phyloP scores from a whole-genome alignment of 64 coral and sea anemone genomes.

The Cladopsammia gracilis region DNA sequence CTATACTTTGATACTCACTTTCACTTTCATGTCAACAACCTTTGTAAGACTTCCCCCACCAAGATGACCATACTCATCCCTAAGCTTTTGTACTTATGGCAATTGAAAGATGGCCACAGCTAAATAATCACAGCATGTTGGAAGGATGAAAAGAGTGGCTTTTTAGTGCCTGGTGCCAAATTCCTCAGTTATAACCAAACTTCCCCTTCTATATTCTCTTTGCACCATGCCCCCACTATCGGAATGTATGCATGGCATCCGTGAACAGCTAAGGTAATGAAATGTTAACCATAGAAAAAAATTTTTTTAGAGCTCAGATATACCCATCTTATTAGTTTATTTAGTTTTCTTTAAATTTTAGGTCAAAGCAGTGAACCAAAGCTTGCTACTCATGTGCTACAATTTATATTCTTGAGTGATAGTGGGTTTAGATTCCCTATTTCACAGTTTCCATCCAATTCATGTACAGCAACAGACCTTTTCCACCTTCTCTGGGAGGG shows the following conservation, averaged over 20 bases:
- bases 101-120: too few relatives aligned
- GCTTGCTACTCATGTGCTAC: conserved; percentile 66
- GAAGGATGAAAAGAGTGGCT: not conserved
- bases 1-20: too few relatives aligned
- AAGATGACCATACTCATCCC: too few relatives aligned
- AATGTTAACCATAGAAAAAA: too few relatives aligned
- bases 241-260: too few relatives aligned
- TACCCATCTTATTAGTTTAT: not conserved
- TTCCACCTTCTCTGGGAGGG: conserved; percentile 67
- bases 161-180: not conserved
- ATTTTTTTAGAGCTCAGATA: not conserved
- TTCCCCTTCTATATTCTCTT: not conserved
- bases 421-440: conserved; percentile 62
- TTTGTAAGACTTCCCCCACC: too few relatives aligned
- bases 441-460: conserved; percentile 47
- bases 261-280: too few relatives aligned
- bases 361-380: conserved; percentile 27
- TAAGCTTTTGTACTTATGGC: too few relatives aligned
- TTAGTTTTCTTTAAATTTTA: not conserved
- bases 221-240: not conserved
- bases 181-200: not conserved
- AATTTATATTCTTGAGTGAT: conserved; percentile 64
- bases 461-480: conserved; percentile 31
- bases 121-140: too few relatives aligned
- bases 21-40: too few relatives aligned